Base-by-base conservation (phyloP, 2,113 vertebrate genomes). In the Saccopteryx bilineata region DNA sequence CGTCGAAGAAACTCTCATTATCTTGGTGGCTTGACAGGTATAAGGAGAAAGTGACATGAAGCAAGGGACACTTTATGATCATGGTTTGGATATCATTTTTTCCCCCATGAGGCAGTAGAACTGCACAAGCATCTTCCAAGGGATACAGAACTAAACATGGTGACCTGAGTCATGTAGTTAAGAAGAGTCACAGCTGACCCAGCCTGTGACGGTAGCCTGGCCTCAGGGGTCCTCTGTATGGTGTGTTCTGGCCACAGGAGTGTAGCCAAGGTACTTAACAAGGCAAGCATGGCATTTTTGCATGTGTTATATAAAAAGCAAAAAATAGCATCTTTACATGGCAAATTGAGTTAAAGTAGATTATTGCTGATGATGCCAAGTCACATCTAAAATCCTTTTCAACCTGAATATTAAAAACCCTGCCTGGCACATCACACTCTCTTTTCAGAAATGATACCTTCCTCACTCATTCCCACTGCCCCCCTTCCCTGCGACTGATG, bases 321-420 rank as follows among this genome's bases (percentile, higher is more conserved):
- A 46, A 96, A 76, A 76, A 50, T 89, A 60, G 63, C 94, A 89
- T 83, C 69, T 91, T 93, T 96, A 92, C 78, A 81, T 19, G 63
- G 78, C 68, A 94, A 95, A 97, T 91, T 94, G 74, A 97, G 89
- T 93, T 96, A 92, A 95, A 95, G 76, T 74, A 83, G 74, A 94
- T 92, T 86, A 94, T 91, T 87, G 50, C 52, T 18, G 1, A 26
- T 69, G 94, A 92, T 83, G 94, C 95, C 93, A 94, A 96, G 79
- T 86, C 15, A 0, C 82, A 96, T 83, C 89, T 90, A 91, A 95
- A 95, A 78, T 39, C 68, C 69, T 33, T 95, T 98, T 87, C 89
- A 83, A 93, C 63, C 46, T 92, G 91, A 95, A 96, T 96, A 90
- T 94, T 96, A 94, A 97, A 96, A 93, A 58, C 52, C 39, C 60